Evolutionary conservation across 2,888 invertebrate species (phyloP).

Genomic region (Dermolepida albohirtum): DNA sequence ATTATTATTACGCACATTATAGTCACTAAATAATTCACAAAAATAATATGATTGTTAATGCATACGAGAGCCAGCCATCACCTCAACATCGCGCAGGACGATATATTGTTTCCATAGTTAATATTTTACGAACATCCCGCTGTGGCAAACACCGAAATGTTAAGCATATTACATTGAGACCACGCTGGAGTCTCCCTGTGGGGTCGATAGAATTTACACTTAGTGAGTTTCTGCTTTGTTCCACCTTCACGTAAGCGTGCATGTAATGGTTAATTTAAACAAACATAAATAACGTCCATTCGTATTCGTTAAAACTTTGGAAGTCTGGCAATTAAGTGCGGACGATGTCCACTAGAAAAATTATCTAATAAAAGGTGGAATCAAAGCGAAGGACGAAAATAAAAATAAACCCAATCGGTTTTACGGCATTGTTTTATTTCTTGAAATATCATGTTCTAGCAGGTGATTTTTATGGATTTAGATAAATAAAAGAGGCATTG

Average conservation of each 20-base stretch:
- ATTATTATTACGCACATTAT: too few relatives aligned
- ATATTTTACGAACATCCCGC: slow-evolving; percentile 31
- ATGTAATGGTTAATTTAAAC: slow-evolving; percentile 3
- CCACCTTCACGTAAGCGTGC: not conserved
- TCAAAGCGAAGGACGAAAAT: not conserved
- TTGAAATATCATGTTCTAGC: slow-evolving; percentile 4
- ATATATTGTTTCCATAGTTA: slow-evolving; percentile 27
- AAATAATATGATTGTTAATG: too few relatives aligned
- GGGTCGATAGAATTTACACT: slow-evolving; percentile 34
- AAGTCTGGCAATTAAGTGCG: not conserved
- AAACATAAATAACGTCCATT: slow-evolving; percentile 11
- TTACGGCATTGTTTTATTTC: slow-evolving; percentile 15
- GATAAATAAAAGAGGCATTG: not conserved
- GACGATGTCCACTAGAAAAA: not conserved
- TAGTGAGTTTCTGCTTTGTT: slow-evolving; percentile 1
- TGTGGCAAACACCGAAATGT: slow-evolving; percentile 18
- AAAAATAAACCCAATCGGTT: not conserved
- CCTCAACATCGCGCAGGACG: slow-evolving; percentile 5
- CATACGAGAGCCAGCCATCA: too few relatives aligned
- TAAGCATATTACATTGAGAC: slow-evolving; percentile 18
- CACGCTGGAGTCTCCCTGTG: slow-evolving; percentile 27
- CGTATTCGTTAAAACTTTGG: slow-evolving; percentile 11
- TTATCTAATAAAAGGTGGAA: slow-evolving; percentile 8
- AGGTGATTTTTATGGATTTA: slow-evolving; percentile 12
- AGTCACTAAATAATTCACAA: too few relatives aligned